Percentiles rank a stretch among this genome's conserved stretches.
These are phyloP conservation scores for Idaea biselata DNA, from an alignment of 2,888 invertebrate species.

Conservation along the genomic window DNA sequence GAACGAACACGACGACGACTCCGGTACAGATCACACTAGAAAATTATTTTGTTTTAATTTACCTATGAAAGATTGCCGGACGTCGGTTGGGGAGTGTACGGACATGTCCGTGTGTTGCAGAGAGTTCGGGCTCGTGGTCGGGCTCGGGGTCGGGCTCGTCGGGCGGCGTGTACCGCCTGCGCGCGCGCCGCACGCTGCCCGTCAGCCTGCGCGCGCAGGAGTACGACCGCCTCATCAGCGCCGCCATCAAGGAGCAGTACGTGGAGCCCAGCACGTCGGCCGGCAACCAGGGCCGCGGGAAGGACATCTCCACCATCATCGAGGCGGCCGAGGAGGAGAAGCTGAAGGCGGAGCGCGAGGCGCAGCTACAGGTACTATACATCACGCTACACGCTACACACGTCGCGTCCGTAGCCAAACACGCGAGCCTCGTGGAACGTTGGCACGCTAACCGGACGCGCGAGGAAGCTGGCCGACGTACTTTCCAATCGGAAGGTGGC, in stretches of 20 bases:
- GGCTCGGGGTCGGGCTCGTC: conserved; percentile 69
- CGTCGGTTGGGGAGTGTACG: too few species aligned
- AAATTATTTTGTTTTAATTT: too few species aligned
- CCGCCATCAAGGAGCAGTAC: conserved; percentile 91
- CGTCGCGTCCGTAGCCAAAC: too few species aligned
- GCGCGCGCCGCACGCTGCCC: conserved; percentile 89
- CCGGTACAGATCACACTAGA: conserved; percentile 43
- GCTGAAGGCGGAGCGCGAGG: conserved; percentile 71
- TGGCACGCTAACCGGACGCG: too few species aligned
- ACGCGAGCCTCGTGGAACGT: too few species aligned
- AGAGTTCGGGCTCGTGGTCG: conserved; percentile 59
- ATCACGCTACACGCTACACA: too few species aligned
- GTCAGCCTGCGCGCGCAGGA: conserved; percentile 94
- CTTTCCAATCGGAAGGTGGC: too few species aligned
- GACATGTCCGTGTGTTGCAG: conserved; percentile 16
- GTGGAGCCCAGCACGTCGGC: conserved; percentile 87
- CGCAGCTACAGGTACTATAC: conserved; percentile 58
- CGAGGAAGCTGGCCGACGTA: too few species aligned
- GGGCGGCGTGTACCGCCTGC: conserved; percentile 89
- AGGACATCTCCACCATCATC: conserved; percentile 95
- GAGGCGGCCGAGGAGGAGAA: conserved; percentile 88
- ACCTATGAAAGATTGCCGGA: too few species aligned
- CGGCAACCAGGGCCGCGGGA: conserved; percentile 91
- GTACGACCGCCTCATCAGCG: conserved; percentile 97
- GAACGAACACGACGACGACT: conserved; percentile 59